Percentiles rank a stretch among this genome's conserved stretches.
These are phyloP conservation scores for Syritta pipiens DNA, from an alignment of 2,888 invertebrate species.

Conservation along the genomic window DNA sequence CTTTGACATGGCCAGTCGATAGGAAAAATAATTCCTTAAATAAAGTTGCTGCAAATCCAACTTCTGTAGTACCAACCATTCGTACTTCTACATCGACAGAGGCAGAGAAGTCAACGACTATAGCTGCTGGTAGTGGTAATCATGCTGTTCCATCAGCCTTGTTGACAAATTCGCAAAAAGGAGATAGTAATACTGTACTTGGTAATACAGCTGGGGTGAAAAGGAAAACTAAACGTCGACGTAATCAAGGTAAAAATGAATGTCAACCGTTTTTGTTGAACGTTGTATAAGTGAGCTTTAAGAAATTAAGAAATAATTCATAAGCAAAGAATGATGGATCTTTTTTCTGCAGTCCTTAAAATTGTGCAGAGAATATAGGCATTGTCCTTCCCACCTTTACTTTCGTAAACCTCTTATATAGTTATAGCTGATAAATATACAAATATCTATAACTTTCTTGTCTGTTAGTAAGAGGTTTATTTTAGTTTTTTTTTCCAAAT, in stretches of 20 bases:
- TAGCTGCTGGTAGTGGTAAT: conserved; percentile 28
- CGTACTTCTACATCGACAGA: conserved; percentile 33
- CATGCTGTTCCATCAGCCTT: conserved; percentile 33
- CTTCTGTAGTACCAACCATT: conserved; percentile 70
- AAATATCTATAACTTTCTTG: no score
- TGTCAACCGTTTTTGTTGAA: background rate
- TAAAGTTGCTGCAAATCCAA: conserved; percentile 70
- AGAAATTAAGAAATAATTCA: no score
- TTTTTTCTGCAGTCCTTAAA: no score
- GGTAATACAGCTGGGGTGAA: conserved; percentile 74
- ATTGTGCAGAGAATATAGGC: no score
- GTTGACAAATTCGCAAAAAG: conserved; percentile 35
- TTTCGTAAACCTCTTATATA: no score
- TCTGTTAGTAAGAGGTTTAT: no score
- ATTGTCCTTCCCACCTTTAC: no score
- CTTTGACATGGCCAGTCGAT: conserved; percentile 74
- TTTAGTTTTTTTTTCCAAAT: no score
- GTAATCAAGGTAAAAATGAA: conserved; percentile 73
- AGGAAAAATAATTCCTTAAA: conserved; percentile 74
- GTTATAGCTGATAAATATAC: no score
- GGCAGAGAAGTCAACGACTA: conserved; percentile 11
- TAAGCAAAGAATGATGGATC: no score
- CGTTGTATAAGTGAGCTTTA: no score
- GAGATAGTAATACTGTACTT: conserved; percentile 57
- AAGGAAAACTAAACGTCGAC: conserved; percentile 75